Evolutionary conservation across 2,113 vertebrate species (phyloP).

Genomic region (Xyliphius kryptos): DNA sequence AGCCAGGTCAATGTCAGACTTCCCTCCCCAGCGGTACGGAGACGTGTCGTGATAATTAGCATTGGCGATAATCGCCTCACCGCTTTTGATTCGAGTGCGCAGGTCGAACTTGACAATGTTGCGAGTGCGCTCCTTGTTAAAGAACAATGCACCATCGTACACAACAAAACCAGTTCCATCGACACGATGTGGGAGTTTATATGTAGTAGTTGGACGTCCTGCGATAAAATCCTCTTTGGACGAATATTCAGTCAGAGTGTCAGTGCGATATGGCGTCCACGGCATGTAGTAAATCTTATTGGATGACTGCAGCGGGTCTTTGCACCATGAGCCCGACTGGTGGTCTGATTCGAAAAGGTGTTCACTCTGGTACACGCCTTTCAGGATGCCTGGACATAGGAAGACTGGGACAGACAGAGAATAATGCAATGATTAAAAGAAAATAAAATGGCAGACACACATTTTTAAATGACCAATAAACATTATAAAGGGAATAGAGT

Average conservation of each 20-base stretch:
- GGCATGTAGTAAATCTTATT: conserved; percentile 99
- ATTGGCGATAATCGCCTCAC: conserved; percentile 94
- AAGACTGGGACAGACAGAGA: conserved; percentile 76
- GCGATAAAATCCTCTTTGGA: conserved; percentile 98
- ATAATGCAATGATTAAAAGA: too few species aligned
- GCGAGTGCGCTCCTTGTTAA: conserved; percentile 96
- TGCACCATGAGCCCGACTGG: conserved; percentile 97
- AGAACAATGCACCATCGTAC: conserved; percentile 93
- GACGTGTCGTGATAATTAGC: conserved; percentile 80
- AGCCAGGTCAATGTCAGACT: conserved; percentile 82
- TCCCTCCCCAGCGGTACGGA: conserved; percentile 77
- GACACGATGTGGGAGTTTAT: conserved; percentile 93
- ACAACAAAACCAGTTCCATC: conserved; percentile 96
- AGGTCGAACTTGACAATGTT: conserved; percentile 99
- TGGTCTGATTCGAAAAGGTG: conserved; percentile 98
- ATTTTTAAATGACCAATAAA: too few species aligned
- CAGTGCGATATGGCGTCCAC: conserved; percentile 93
- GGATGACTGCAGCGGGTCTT: conserved; percentile 93
- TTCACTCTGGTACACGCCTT: conserved; percentile 94
- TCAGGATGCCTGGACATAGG: conserved; percentile 91
- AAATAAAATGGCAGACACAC: too few species aligned
- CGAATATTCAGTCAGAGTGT: conserved; percentile 93
- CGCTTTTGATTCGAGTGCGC: conserved; percentile 93
- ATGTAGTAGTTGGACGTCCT: conserved; percentile 91
- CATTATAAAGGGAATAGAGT: too few species aligned